Conservation (phyloP, 2,797 vertebrate species). For the Smutsia temminckii region DNA sequence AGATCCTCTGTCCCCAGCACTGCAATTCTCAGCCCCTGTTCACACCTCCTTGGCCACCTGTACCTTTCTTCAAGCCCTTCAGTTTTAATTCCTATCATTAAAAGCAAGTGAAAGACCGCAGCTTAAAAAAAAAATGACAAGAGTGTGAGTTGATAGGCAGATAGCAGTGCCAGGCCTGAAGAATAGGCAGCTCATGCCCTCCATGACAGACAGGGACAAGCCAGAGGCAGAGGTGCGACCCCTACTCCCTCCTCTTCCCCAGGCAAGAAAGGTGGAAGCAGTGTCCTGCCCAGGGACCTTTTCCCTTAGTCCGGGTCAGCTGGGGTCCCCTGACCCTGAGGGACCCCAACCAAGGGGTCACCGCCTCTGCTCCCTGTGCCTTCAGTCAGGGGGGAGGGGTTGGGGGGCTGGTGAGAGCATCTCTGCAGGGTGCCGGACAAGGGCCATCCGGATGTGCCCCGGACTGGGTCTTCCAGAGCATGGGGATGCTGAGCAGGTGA, state of each 20-base stretch:
- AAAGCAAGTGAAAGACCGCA: constrained; percentile 35
- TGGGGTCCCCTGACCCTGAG: background rate
- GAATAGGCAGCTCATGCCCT: background rate
- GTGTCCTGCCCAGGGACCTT: background rate
- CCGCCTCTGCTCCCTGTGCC: background rate
- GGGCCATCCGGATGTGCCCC: rapidly evolving
- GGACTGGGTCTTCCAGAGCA: background rate
- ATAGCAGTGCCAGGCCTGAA: background rate
- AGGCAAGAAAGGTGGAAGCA: background rate
- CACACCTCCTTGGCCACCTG: constrained; percentile 22
- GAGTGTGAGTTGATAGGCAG: constrained; percentile 30
- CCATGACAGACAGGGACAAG: background rate
- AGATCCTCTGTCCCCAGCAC: background rate
- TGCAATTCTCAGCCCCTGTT: constrained; percentile 15
- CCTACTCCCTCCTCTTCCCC: background rate
- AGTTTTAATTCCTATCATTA: constrained; percentile 73
- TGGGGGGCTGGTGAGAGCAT: rapidly evolving
- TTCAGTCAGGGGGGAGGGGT: rapidly evolving
- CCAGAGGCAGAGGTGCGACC: background rate
- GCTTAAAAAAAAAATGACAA: constrained; percentile 7
- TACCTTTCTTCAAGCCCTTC: constrained; percentile 69
- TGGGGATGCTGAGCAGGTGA: background rate
- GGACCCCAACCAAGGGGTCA: background rate
- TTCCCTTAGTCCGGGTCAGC: background rate
- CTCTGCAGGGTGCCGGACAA: no score